Percentiles rank a stretch among this genome's conserved stretches.
Evolutionary conservation across 2,888 invertebrate species (phyloP).

Genomic region (Polyommatus iphigenia): DNA sequence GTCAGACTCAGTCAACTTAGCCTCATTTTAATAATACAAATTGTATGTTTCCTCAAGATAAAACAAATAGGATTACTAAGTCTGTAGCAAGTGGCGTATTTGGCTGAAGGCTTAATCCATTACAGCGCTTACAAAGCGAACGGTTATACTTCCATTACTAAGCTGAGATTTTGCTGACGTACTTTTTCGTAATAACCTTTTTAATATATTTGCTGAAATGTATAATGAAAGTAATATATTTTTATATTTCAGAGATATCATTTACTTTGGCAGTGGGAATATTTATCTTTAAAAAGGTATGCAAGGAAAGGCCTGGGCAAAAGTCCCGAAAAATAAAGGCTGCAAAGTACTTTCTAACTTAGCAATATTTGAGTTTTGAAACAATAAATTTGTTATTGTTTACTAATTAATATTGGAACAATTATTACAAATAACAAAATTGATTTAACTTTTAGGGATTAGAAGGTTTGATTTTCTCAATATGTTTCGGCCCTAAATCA

Average conservation of each 20-base stretch:
- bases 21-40: conserved; percentile 35
- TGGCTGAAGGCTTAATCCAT: conserved; percentile 28
- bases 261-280: neutral
- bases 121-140: conserved; percentile 1
- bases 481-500: neutral
- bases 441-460: neutral
- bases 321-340: no score
- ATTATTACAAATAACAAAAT: neutral
- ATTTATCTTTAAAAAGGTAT: no score
- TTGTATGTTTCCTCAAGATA: conserved; percentile 5
- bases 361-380: no score
- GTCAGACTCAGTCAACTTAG: neutral
- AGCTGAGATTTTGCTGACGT: neutral
- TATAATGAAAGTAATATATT: neutral
- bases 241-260: neutral
- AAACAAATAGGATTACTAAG: neutral
- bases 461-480: neutral
- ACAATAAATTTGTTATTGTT: neutral
- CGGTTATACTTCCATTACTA: neutral
- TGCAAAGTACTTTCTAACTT: no score
- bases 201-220: neutral
- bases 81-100: neutral
- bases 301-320: no score
- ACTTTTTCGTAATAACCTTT: neutral
- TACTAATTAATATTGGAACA: neutral